Base-by-base conservation (phyloP, 2,888 invertebrate species). In the Dynastes hyllus region DNA sequence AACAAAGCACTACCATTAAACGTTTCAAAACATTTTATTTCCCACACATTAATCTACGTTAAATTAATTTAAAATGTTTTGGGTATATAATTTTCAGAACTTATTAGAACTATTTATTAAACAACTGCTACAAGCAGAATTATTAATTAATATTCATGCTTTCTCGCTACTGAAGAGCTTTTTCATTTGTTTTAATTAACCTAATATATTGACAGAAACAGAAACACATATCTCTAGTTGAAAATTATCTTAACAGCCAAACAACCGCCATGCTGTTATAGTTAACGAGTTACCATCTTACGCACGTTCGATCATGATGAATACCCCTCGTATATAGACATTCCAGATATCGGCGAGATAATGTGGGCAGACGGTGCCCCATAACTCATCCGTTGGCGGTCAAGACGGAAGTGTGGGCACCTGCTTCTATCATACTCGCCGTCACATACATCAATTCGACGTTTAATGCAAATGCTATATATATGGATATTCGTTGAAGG, bases 321-420 rank as follows among this genome's bases (percentile, higher is more conserved):
- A 75, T 61, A 32, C 22, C 13, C 45, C 61, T 40, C 27, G 45
- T 75, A 75, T 29, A 45, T 61, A 75, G 22, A 37, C 58, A 61
- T 75, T 75, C 61, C 73, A 61, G 73, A 78, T 78, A 78, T 70
- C 73, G 61, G 27, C 50, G 50, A 65, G 71, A 73, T 78, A 73
- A 65, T 65, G 63, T 53, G 78, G 78, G 78, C 53, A 73, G 71
- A 78, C 77, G 78, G 78, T 71, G 78, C 78, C 69, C 65, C 22
- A 66, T 73, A 63, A 73, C 61, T 78, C 78, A 65, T 73, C 71
- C 73, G 70, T 40, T 71, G 66, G 67, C 65, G 78, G 77, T 69
- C 80, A 80, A 80, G 80, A 80, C 80, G 80, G 80, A 80, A 80
- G 63, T 78, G 66, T 69, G 51, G 67, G 75, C 80, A 80, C 80